Evolutionary conservation across 2,888 invertebrate genomes (phyloP).

Genomic region (Amiota mariae): DNA sequence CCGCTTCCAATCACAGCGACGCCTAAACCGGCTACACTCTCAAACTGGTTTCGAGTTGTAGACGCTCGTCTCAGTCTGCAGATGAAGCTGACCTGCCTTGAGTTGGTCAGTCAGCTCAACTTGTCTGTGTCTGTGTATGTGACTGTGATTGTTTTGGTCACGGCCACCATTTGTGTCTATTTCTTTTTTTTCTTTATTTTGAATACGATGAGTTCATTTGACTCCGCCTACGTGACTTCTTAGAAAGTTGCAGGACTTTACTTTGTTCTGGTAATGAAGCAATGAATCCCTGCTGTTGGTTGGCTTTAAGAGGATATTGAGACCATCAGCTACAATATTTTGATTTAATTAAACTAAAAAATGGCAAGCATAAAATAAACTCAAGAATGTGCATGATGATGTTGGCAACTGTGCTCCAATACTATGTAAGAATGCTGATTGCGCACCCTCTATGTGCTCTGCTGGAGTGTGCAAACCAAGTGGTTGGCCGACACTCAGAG

Average conservation of each 20-base stretch:
- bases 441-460: neutral
- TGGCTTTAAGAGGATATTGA: conserved; percentile 15
- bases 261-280: neutral
- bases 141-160: conserved; percentile 28
- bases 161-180: conserved; percentile 41
- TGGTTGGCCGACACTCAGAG: conserved; percentile 26
- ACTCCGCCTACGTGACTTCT: conserved; percentile 30
- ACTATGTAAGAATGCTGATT: neutral
- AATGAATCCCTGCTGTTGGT: neutral
- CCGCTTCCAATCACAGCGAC: conserved; percentile 22
- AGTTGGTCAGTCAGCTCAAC: neutral
- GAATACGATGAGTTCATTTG: neutral
- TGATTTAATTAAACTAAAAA: conserved; percentile 50
- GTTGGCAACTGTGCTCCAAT: neutral
- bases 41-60: conserved; percentile 19
- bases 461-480: neutral
- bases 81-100: too few relatives aligned
- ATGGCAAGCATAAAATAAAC: conserved; percentile 38
- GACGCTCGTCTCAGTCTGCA: too few relatives aligned
- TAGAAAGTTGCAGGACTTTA: conserved; percentile 11
- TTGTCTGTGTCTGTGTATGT: conserved; percentile 11
- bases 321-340: conserved; percentile 30
- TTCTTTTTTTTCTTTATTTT: neutral
- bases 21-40: neutral
- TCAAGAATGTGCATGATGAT: neutral